Base-by-base conservation (phyloP, 2,113 vertebrate genomes). In the Fulica atra region DNA sequence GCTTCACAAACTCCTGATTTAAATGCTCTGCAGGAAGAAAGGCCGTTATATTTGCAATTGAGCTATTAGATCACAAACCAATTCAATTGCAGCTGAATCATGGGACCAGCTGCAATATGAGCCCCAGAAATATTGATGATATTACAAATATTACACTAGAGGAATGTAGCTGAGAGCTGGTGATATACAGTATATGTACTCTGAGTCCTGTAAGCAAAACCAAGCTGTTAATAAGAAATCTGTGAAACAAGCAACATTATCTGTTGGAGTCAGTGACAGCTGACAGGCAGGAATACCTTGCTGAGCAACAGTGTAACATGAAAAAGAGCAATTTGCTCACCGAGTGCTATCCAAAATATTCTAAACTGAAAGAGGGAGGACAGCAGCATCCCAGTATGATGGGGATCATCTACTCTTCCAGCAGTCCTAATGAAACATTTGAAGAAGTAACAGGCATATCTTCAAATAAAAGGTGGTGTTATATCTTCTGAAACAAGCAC, bases 81-180 rank as follows among this genome's bases (percentile, higher is more conserved):
- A 91, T 92, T 94, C 94, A 91, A 91, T 92, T 93, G 89, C 74
- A 86, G 74, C 66, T 93, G 89, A 95, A 91, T 96, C 94, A 89
- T 24, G 7, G 87, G 81, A 91, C 89, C 92, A 95, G 93, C 86
- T 96, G 95, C 89, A 81, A 92, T 87, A 92, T 81, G 86, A 92
- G 84, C 70, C 83, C 70, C 57, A 87, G 94, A 95, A 93, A 95
- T 93, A 95, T 40, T 95, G 89, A 81, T 93, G 91, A 72, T 95
- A 92, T 93, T 95, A 92, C 91, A 81, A 79, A 91, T 89, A 93
- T 93, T 95, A 65, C 83, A 91, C 93, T 79, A 33, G 84, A 95
- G 81, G 79, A 92, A 87, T 81, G 70, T 40, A 81, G 29, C 78
- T 91, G 86, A 76, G 74, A 87, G 70, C 48, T 60, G n/a, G 35